A percentile compares a stretch with the other conserved stretches of the same genome.
Conservation (phyloP, 2,797 vertebrate species). For the Coreius guichenoti region DNA sequence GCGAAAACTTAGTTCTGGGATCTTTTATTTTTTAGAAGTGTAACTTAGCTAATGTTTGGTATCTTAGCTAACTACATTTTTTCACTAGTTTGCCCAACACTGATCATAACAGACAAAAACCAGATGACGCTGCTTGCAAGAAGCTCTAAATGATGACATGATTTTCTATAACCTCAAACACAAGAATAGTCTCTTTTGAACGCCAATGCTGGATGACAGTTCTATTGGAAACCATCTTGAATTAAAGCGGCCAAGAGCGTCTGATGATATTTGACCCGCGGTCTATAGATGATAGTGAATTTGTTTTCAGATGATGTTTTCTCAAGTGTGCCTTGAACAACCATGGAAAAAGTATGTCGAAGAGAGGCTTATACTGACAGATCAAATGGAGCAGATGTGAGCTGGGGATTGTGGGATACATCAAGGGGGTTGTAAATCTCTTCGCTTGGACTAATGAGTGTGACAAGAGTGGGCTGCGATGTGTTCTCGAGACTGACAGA, state of each 20-base stretch:
- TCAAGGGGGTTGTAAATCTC: conserved; percentile 46
- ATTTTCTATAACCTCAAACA: conserved; percentile 31
- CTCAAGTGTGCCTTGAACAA: conserved; percentile 51
- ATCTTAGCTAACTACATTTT: background rate
- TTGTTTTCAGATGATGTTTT: conserved; percentile 37
- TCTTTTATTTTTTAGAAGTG: background rate
- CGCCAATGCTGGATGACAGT: conserved; percentile 12
- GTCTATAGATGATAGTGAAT: conserved; percentile 39
- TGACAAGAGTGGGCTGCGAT: conserved; percentile 67
- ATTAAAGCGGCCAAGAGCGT: conserved; percentile 31
- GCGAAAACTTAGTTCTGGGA: background rate
- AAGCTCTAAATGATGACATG: background rate
- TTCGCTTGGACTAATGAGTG: conserved; percentile 67
- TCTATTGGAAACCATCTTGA: conserved; percentile 43
- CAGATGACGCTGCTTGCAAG: background rate
- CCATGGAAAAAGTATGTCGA: conserved; percentile 64
- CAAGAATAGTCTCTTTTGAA: conserved; percentile 7
- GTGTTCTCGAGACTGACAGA: conserved; percentile 74
- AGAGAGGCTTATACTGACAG: conserved; percentile 64
- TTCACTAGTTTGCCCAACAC: background rate
- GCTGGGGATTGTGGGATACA: conserved; percentile 60
- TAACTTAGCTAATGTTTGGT: background rate
- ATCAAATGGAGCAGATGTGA: conserved; percentile 48
- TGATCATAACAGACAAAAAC: background rate
- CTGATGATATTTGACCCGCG: conserved; percentile 42